Percentiles rank a stretch among this genome's conserved stretches.
Conservation (phyloP, 2,113 vertebrate species). For the Falcunculus frontatus region DNA sequence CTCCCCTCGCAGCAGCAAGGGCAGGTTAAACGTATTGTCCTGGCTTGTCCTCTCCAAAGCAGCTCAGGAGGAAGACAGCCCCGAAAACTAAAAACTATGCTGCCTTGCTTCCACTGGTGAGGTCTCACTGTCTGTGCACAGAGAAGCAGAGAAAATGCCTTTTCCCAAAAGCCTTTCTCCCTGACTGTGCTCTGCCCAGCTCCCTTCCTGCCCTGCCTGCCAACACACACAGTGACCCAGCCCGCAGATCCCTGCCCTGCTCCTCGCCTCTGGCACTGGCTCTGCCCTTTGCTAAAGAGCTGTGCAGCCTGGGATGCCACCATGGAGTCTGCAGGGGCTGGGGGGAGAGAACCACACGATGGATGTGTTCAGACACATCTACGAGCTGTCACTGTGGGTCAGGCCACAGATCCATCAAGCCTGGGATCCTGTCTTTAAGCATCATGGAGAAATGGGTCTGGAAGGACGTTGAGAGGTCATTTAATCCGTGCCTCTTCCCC, state of each 20-base stretch:
- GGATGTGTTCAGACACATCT: constrained; percentile 28
- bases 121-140: not conserved
- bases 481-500: not conserved
- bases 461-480: constrained; percentile 56
- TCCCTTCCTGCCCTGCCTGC: not conserved
- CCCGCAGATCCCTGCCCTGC: not conserved
- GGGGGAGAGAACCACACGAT: not conserved
- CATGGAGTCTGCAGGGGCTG: not conserved
- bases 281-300: constrained; percentile 45
- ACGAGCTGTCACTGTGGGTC: constrained; percentile 29
- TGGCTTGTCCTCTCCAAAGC: not conserved
- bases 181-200: not conserved
- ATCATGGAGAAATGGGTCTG: not conserved
- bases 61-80: not conserved
- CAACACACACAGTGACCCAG: not conserved
- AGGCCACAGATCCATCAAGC: constrained; percentile 44
- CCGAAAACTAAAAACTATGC: not conserved
- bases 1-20: not conserved
- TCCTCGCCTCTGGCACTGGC: not conserved
- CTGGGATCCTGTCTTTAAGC: constrained; percentile 30
- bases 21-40: not conserved
- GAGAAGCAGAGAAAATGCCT: not conserved
- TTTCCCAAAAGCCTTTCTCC: not conserved
- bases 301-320: not conserved
- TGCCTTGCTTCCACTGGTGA: not conserved